Base-by-base conservation (phyloP, 1,140 invertebrate genomes). In the Cotesia vestalis region DNA sequence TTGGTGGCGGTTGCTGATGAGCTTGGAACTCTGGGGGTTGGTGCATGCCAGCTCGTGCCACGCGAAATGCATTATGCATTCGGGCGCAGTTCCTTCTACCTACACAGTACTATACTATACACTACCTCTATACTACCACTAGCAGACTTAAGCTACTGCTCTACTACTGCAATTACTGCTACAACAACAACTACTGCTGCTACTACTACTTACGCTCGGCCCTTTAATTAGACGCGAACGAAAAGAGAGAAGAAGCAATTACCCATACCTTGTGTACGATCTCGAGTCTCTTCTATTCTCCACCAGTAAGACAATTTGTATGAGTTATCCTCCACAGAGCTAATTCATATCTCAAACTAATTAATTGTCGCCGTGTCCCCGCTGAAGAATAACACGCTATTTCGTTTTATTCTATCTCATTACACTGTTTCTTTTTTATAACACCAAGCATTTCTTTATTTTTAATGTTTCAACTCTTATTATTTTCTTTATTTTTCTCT, bases 41-140 rank as follows among this genome's bases (percentile, higher is more conserved):
- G 61, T 53, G 69, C 55, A 67, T 71, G 73, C 73, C 64, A 74
- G 62, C 72, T 66, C 63, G 63, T 62, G 73, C 73, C 75, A 79
- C 75, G 78, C 76, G 75, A 79, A 83, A 82, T 84, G 81, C 76
- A 83, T 84, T 84, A 84, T 84, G 82, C 80, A 84, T 84, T 77
- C 76, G 77, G 77, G 76, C 74, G 76, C 72, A 82, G 72, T 78
- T 80, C 72, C 73, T 81, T 79, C 73, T 75, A 76, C 75, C 57
- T 73, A 53, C 14, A 51, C 52, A 46, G 14, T 40, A n/a, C 27
- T 73, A 35, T n/a, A 46, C 40, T 46, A 27, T 27, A 27, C 27
- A 27, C 27, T 46, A n/a, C n/a, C n/a, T n/a, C n/a, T n/a, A 2
- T 46, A 46, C 5, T 46, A 46, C 40, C 6, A 46, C 40, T 6